Base-by-base conservation (phyloP, 2,113 vertebrate species). In the Hippopotamus amphibius region DNA sequence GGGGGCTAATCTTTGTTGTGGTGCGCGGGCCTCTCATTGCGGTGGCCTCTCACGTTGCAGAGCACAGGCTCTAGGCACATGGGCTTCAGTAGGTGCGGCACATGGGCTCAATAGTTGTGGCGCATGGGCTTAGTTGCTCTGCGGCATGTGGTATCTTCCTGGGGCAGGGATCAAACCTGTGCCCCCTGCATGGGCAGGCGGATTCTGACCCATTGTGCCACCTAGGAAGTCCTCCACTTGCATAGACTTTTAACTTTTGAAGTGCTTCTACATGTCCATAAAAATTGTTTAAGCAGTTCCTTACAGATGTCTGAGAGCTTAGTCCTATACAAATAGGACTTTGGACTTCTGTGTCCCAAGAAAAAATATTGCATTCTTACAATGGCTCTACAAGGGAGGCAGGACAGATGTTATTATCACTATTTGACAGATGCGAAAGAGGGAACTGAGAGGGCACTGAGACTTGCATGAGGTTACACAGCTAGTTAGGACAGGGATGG, bases 351-450 rank as follows among this genome's bases (percentile, higher is more conserved):
- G 63, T 33, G 61, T 86, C 69, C 16, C 66, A 9, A 37, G 69
- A 76, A n/a, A 50, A 90, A 93, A 53, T 26, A 43, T 72, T 84
- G 83, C 83, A 77, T 76, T 37, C 37, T 84, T 84, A n/a, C 37
- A 79, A 24, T 82, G 79, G 50, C 8, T 37, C 65, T 86, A 30
- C 5, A 12, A 68, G n/a, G 59, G 65, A 61, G 71, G 55, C 50
- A 86, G 41, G 43, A 16, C 66, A 88, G 79, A 80, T 92, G 55
- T 79, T 81, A 69, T n/a, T 37, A 55, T 48, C 48, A 65, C 21
- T 91, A 21, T 71, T 74, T 79, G 94, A 66, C 15, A 92, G 50
- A 88, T 48, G 21, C 90, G 65, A 92, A 96, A 92, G 65, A 90
- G 26, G 65, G 80, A 93, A 95, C 43, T 68, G 74, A 59, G 86